These are phyloP conservation scores for Phanerotoma sp. DNA, from an alignment of 2,888 invertebrate species.

Conservation along the genomic window DNA sequence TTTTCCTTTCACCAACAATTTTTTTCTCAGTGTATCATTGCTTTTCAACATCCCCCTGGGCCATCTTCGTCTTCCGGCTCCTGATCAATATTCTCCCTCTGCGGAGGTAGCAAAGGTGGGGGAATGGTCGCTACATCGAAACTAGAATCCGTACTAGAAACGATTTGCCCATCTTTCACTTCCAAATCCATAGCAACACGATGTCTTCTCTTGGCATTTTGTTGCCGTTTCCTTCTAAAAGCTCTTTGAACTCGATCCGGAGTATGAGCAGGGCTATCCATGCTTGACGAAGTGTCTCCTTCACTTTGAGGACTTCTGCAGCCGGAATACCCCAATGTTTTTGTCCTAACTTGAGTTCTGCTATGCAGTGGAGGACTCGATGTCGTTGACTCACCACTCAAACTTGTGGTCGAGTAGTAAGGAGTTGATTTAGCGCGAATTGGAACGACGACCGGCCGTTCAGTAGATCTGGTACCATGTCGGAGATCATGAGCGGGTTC, in stretches of 20 bases:
- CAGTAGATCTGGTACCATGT: slow-evolving; percentile 59
- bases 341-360: slow-evolving; percentile 53
- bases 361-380: slow-evolving; percentile 55
- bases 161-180: slow-evolving; percentile 55
- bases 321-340: slow-evolving; percentile 51
- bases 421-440: slow-evolving; percentile 51
- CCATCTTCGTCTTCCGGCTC: slow-evolving; percentile 55
- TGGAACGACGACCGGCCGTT: slow-evolving; percentile 60
- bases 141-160: slow-evolving; percentile 67
- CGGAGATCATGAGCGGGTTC: slow-evolving; percentile 43
- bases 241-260: slow-evolving; percentile 51
- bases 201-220: slow-evolving; percentile 51
- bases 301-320: slow-evolving; percentile 55
- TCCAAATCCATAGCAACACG: slow-evolving; percentile 55
- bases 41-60: slow-evolving; percentile 6
- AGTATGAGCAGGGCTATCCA: slow-evolving; percentile 56
- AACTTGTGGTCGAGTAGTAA: slow-evolving; percentile 61
- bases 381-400: slow-evolving; percentile 65
- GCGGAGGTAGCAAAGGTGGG: slow-evolving; percentile 73
- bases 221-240: slow-evolving; percentile 53
- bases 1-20: too few species aligned
- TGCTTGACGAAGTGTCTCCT: slow-evolving; percentile 56
- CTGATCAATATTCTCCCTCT: slow-evolving; percentile 51
- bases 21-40: slow-evolving; percentile 15
- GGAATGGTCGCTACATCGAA: slow-evolving; percentile 76